Evolutionary conservation across 2,888 invertebrate species (phyloP), one percentile per base, ranked within the genome.

Genomic region (Hecatera dysodea): DNA sequence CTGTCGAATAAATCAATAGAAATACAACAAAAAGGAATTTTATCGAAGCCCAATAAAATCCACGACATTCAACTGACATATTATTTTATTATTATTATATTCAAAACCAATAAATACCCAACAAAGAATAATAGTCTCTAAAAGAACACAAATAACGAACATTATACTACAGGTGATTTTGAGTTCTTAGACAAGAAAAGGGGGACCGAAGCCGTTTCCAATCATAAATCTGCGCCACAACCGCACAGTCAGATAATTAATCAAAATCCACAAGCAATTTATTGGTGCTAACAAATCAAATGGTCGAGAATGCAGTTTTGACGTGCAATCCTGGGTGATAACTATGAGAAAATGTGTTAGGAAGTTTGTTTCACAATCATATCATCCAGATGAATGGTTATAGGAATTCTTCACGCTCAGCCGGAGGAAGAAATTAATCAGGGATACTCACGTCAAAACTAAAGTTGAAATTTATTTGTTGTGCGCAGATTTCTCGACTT

Each of bases 261-360:
- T 84, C 85, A 84, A 80, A 78, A 80, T 81, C 76, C 70, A 72
- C 72, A 73, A 76, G 62, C 78, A 74, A 83, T 84, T 84, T 81
- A 84, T 82, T 75, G 72, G 69, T 59, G 56, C 74, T 59, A 78
- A 78, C 79, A 79, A 81, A 84, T 81, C 83, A 78, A 78, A 75
- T 52, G 72, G 27, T 59, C 9, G 60, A 76, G 74, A 82, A 84
- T 78, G 79, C 67, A 69, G 68, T 75, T 68, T 50, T 62, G 75
- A 76, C 78, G 71, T 67, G 76, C 78, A 80, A 84, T 83, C 64
- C 59, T 60, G 66, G 59, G 62, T 65, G 62, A 65, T 70, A 75
- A 67, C 78, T 81, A 69, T 73, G 70, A 75, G 80, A 71, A 80
- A 80, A 63, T 71, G n/a, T 62, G 59, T 63, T 53, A 67, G 64